Base-by-base conservation (phyloP, 2,888 invertebrate genomes). In the Colletes collaris region DNA sequence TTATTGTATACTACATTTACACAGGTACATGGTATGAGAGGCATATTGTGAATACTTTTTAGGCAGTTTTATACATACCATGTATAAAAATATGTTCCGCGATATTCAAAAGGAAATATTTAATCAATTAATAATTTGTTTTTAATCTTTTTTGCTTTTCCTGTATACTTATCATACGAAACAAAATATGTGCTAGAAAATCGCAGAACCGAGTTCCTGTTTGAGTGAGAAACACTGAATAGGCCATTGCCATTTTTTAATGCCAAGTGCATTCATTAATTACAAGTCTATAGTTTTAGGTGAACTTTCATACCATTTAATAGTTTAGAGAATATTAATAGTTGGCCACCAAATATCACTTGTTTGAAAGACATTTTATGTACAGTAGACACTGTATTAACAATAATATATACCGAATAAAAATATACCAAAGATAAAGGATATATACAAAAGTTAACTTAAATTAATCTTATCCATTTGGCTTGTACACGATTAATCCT, bases 11-110 rank as follows among this genome's bases (percentile, higher is more conserved):
- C 63, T 83, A 82, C 52, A 59, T 16, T 78, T 76, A 44, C 79
- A 87, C 81, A 86, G 80, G 85, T 87, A 86, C 83, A 84, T 70
- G 68, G 71, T 81, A 78, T 75, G 77, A 82, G 71, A 79, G 77
- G 76, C 75, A 82, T 84, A 67, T 64, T 75, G 70, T 67, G 66
- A 85, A 85, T 82, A 77, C 55, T 72, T 79, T 71, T 66, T 79
- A 82, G 87, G 84, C 86, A 87, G 81, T 85, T 84, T 79, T 81
- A 84, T 59, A 69, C 59, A 16, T 62, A 81, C 60, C 71, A 62
- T 63, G 73, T 87, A 84, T 49, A 84, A 87, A 87, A 87, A 87
- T 86, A 86, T 64, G 65, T 76, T 81, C 55, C 67, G 52, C 59
- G 35, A 65, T 56, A 70, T 70, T 72, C 19, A 73, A 27, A 73